Base-by-base conservation (phyloP, 2,888 invertebrate species). In the Napeogenes inachia region DNA sequence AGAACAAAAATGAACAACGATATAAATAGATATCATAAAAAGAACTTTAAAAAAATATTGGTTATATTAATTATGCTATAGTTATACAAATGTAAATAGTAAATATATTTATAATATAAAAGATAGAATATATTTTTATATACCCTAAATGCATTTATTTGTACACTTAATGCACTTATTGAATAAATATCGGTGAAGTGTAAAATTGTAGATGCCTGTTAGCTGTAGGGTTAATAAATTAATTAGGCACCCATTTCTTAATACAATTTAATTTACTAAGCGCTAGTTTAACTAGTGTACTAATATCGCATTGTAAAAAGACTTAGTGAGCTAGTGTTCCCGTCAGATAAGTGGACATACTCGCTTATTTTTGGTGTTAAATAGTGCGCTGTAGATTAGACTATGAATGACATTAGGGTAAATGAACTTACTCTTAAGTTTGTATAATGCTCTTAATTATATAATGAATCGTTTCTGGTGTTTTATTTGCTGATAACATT, bases 401-500 rank as follows among this genome's bases (percentile, higher is more conserved):
- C 21, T 21, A 21, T 21, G 21, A 21, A 21, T 21, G 21, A 21
- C 21, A 21, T 21, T 21, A 42, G 59, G 30, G 35, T 32, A 10
- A 32, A 33, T 33, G 8, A 21, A 4, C 5, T 55, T 60, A 60
- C 54, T 30, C 35, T 42, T 60, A 55, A 46, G 56, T 45, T 60
- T 60, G 32, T 45, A 57, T 46, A 55, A 46, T 42, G 32, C 21
- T 56, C 55, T 30, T 57, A 59, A 63, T 53, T 59, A 59, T 58
- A 62, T 12, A 58, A 45, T 60, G 42, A 54, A 65, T 56, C 62
- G 56, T 65, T 65, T 6, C 13, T 38, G 10, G 58, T 55, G 50
- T 65, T 65, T 62, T 56, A 54, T 65, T 65, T 56, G 32, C 10
- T 50, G 50, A 50, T 50, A 50, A 50, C 50, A 21, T 50, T 30